phyloP scores from a whole-genome alignment of 2,888 invertebrate genomes.

The Oxytorus armatus region DNA sequence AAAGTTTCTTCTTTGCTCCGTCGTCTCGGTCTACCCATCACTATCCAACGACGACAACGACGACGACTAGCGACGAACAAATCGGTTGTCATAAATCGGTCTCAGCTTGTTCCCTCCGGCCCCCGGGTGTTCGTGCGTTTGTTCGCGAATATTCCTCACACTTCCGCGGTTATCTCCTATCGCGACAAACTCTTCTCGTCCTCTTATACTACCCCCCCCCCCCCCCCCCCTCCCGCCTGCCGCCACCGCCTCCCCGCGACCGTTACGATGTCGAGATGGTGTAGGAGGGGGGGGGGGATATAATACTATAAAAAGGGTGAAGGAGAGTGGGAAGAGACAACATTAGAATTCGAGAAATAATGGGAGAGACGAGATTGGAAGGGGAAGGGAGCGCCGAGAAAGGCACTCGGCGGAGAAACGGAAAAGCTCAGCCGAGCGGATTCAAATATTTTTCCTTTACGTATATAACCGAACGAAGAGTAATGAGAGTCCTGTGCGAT shows the following conservation, averaged over 20 bases:
- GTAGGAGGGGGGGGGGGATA: constrained; percentile 34
- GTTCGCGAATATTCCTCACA: constrained; percentile 68
- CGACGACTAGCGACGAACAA: constrained; percentile 73
- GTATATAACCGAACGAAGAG: constrained; percentile 72
- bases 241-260: no score
- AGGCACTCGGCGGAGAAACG: constrained; percentile 18
- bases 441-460: constrained; percentile 75
- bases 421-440: constrained; percentile 70
- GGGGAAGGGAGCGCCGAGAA: constrained; percentile 45
- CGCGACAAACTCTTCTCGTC: constrained; percentile 36
- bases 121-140: constrained; percentile 31
- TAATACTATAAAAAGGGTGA: constrained; percentile 34
- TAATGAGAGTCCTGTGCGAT: constrained; percentile 69
- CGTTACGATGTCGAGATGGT: constrained; percentile 26
- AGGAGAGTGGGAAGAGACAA: constrained; percentile 4
- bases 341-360: constrained; percentile 36
- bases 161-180: constrained; percentile 28
- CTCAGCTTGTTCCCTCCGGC: constrained; percentile 73
- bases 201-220: no score
- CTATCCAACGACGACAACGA: constrained; percentile 46
- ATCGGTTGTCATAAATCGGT: constrained; percentile 81
- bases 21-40: constrained; percentile 58
- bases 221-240: no score
- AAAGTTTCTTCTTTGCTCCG: constrained; percentile 69
- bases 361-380: constrained; percentile 47